Base-by-base conservation (phyloP, 2,888 invertebrate genomes). In the Trichopoda pennipes region DNA sequence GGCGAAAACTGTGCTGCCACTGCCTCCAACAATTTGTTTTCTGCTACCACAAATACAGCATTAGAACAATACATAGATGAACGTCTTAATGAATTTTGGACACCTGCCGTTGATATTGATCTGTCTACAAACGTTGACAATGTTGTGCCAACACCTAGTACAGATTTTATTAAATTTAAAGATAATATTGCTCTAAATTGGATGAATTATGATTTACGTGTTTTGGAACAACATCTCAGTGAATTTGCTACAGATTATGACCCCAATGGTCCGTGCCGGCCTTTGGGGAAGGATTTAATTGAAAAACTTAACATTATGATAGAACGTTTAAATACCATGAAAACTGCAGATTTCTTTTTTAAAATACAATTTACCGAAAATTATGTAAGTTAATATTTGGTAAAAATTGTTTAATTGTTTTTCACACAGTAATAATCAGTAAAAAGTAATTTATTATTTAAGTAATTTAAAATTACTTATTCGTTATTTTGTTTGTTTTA, bases 361-460 rank as follows among this genome's bases (percentile, higher is more conserved):
- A 87, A 89, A 17, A 86, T 86, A 28, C 88, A 88, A 58, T 91
- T 91, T 70, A 90, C 88, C 2, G 87, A 87, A 61, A 91, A 90
- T 76, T 91, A 91, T 87, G 91, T 91, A 81, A 87, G 88, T 84
- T 35, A 14, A 16, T 28, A 73, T 1, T 10, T 19, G 2, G 1
- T 23, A 68, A 63, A 2, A 56, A 16, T 42, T 49, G 56, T 56
- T 49, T 35, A 14, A 14, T n/a, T n/a, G n/a, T n/a, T n/a, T n/a
- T n/a, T n/a, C n/a, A 28, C 28, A 8, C 8, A 28, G 28, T 28
- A n/a, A n/a, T n/a, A n/a, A n/a, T n/a, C n/a, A n/a, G n/a, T n/a
- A n/a, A n/a, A n/a, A n/a, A n/a, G n/a, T n/a, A n/a, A n/a, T n/a
- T n/a, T n/a, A n/a, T n/a, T n/a, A n/a, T n/a, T n/a, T n/a, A n/a